Evolutionary conservation across 2,888 invertebrate genomes (phyloP).

Genomic region (Oasisia sp.): DNA sequence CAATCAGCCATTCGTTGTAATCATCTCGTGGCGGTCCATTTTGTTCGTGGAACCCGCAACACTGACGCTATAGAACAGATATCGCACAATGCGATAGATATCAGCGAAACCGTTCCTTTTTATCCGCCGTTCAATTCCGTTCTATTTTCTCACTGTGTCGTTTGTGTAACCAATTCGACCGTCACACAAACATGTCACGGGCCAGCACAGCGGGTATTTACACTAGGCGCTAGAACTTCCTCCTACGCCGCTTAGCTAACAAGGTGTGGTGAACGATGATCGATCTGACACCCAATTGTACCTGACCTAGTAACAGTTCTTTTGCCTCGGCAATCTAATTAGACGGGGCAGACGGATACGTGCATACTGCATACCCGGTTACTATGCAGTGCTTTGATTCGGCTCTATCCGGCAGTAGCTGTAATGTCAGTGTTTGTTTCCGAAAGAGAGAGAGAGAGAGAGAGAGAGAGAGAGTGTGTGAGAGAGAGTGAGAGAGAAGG

Average conservation of each 20-base stretch:
- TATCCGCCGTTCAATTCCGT: neutral
- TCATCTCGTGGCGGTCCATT: neutral
- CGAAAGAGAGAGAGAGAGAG: too few species aligned
- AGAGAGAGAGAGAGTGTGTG: too few species aligned
- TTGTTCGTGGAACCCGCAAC: too few species aligned
- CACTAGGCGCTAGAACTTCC: neutral
- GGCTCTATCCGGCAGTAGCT: too few species aligned
- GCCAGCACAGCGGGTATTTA: neutral
- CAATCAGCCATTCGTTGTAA: neutral
- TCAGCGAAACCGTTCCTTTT: neutral
- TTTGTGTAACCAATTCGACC: neutral
- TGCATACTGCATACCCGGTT: too few species aligned
- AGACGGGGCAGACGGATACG: too few species aligned
- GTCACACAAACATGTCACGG: neutral
- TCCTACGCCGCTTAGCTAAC: neutral
- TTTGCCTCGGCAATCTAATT: too few species aligned
- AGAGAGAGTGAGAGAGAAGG: too few species aligned
- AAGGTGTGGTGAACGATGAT: neutral
- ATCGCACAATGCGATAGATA: neutral
- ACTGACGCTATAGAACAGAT: neutral
- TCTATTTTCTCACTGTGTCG: neutral
- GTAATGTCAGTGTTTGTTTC: too few species aligned
- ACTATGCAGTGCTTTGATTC: too few species aligned
- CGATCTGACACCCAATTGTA: neutral
- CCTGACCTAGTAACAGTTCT: neutral